phyloP scores from a whole-genome alignment of 2,888 invertebrate genomes.

The Axea sp. region DNA sequence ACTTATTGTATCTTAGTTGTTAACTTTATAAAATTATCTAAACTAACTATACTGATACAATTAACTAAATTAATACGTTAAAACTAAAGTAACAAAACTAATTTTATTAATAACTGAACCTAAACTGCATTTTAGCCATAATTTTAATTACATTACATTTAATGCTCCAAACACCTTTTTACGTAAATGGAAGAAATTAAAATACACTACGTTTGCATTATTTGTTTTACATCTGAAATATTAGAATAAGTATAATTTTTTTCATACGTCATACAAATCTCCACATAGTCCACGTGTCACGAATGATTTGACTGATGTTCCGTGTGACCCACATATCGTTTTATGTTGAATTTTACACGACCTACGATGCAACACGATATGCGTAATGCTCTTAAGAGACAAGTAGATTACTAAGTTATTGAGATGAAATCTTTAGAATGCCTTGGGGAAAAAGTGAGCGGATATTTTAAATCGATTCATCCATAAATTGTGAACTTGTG shows the following conservation, averaged over 20 bases:
- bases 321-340: slow-evolving; percentile 33
- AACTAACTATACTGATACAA: too few species aligned
- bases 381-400: slow-evolving; percentile 41
- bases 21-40: too few species aligned
- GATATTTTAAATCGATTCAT: slow-evolving; percentile 13
- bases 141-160: too few species aligned
- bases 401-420: slow-evolving; percentile 46
- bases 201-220: too few species aligned
- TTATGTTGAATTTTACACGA: slow-evolving; percentile 22
- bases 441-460: slow-evolving; percentile 5
- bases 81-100: too few species aligned
- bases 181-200: too few species aligned
- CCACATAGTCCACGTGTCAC: slow-evolving; percentile 24
- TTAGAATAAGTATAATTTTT: slow-evolving; percentile 9
- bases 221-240: too few species aligned
- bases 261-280: slow-evolving; percentile 38
- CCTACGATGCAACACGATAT: slow-evolving; percentile 30
- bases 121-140: too few species aligned
- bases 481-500: slow-evolving; percentile 13
- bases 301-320: slow-evolving; percentile 50
- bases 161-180: too few species aligned
- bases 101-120: too few species aligned
- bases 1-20: too few species aligned
- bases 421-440: slow-evolving; percentile 30
- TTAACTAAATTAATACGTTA: too few species aligned